Base-by-base conservation (phyloP, 2,797 vertebrate species). In the Poeciliopsis paucimaculata region DNA sequence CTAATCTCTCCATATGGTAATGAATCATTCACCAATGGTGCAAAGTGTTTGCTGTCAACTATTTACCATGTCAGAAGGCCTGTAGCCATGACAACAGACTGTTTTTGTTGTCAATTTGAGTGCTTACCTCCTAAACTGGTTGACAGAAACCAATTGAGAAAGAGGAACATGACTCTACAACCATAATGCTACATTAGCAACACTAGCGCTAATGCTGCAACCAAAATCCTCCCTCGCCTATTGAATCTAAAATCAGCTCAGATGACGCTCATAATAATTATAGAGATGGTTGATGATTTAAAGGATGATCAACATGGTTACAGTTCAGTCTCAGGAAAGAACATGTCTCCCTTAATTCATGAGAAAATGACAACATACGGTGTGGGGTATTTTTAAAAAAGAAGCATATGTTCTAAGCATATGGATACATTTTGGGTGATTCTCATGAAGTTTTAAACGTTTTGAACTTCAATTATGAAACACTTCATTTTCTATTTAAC, bases 61-160 rank as follows among this genome's bases (percentile, higher is more conserved):
- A 43, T 13, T 43, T 45, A 70, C 20, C 39, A n/a, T 45, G 39
- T n/a, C 15, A 13, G 66, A 41, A 70, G 66, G 2, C 4, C 39
- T 70, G 66, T 45, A n/a, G 68, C 43, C 68, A 28, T 28, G 68
- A 71, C 68, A 71, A 71, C 68, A 71, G 41, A 28, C 68, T 70
- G 13, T 9, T 45, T 45, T 16, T 46, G 23, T 26, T 13, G 41
- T 71, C 41, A 28, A 45, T 46, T 5, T n/a, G 26, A 71, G 68
- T 6, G 12, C 26, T 46, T 16, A 46, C 6, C 68, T 8, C 41
- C 41, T 46, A 45, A 28, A 71, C 26, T 2, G 5, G 23, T 43
- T 26, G 23, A 43, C 26, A 71, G 68, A 71, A 45, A 45, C 23
- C 26, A 8, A 6, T 28, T 70, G 23, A 70, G 39, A 43, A 70